These are phyloP conservation scores for Rhagonycha lutea DNA, from an alignment of 2,888 invertebrate species.

Conservation along the genomic window DNA sequence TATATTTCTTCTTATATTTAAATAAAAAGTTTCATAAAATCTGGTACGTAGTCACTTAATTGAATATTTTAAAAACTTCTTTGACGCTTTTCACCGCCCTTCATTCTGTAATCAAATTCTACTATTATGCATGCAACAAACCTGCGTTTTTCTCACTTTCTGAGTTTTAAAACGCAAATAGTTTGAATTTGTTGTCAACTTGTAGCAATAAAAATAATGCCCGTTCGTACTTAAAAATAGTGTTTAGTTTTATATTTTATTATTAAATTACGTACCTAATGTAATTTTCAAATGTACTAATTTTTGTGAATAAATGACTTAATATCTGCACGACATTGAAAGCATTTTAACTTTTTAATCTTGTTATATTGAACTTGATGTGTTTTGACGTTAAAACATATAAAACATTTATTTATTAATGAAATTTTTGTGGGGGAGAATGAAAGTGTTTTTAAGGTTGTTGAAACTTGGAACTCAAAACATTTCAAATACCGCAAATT, in stretches of 20 bases:
- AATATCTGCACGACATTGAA: background rate
- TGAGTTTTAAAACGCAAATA: too few species aligned
- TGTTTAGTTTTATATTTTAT: background rate
- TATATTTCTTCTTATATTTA: background rate
- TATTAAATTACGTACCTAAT: background rate
- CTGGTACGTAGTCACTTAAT: background rate
- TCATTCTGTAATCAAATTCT: background rate
- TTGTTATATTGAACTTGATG: constrained; percentile 4
- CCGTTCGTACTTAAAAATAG: background rate
- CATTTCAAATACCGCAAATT: background rate
- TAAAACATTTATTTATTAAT: constrained; percentile 4
- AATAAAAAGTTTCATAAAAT: background rate
- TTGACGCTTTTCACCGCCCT: background rate
- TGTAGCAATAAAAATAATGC: too few species aligned
- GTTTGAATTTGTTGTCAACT: too few species aligned
- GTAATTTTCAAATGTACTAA: background rate
- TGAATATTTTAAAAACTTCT: background rate
- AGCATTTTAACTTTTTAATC: constrained; percentile 2
- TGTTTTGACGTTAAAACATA: constrained; percentile 2
- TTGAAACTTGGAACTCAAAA: constrained; percentile 1
- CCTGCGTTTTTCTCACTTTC: background rate
- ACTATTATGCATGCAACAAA: background rate
- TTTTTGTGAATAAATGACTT: background rate
- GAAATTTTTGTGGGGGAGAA: background rate
- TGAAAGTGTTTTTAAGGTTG: constrained; percentile 1